Percentiles rank a stretch among this genome's conserved stretches.
phyloP scores from a whole-genome alignment of 2,113 vertebrate species.

The Columba janthina region DNA sequence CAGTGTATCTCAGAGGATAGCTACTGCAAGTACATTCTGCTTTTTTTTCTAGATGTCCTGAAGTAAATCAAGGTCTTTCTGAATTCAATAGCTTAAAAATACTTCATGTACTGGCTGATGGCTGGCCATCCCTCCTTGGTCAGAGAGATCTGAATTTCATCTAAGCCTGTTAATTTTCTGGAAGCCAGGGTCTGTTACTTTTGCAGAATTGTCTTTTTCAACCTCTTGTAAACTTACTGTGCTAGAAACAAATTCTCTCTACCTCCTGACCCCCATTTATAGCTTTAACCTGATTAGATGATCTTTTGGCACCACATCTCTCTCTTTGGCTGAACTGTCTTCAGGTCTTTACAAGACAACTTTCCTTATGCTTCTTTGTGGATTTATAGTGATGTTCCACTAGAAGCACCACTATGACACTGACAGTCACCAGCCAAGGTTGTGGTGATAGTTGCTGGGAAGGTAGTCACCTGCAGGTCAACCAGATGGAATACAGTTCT shows the following conservation, averaged over 20 bases:
- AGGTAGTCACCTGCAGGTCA: not conserved
- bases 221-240: not conserved
- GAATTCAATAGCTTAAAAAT: not conserved
- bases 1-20: not conserved
- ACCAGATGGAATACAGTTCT: fast-evolving
- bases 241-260: not conserved
- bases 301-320: not conserved
- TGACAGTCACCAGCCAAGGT: not conserved
- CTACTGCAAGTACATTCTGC: not conserved
- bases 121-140: not conserved
- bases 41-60: not conserved
- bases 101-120: not conserved
- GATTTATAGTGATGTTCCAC: not conserved
- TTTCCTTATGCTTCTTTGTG: not conserved
- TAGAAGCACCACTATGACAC: not conserved
- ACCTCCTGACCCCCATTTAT: fast-evolving
- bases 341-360: not conserved
- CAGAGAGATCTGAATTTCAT: not conserved
- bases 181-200: not conserved
- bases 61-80: not conserved
- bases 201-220: not conserved
- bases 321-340: not conserved
- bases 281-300: not conserved
- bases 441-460: not conserved
- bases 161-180: not conserved